Percentiles rank a stretch among this genome's conserved stretches.
phyloP scores from a whole-genome alignment of 2,113 vertebrate species.

The Numida meleagris region DNA sequence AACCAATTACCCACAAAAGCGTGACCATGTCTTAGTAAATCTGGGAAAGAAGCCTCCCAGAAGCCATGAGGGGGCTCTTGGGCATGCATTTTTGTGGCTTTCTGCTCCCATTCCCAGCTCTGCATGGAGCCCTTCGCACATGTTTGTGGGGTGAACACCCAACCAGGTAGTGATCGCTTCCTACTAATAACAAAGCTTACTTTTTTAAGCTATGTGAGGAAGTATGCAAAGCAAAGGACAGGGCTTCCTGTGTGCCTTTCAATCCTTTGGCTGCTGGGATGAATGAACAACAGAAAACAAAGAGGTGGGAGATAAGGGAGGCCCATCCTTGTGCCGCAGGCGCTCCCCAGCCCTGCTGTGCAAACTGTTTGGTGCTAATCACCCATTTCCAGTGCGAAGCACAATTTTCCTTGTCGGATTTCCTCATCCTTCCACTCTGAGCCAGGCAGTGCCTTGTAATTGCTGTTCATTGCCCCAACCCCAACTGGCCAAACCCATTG shows the following conservation, averaged over 20 bases:
- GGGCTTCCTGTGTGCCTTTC: not conserved
- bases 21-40: no score
- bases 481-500: not conserved
- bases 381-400: not conserved
- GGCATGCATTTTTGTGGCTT: no score
- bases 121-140: no score
- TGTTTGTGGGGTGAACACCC: not conserved
- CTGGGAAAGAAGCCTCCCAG: no score
- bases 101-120: no score
- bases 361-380: not conserved
- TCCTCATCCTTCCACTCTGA: fast-evolving
- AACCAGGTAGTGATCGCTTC: not conserved
- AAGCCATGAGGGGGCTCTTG: no score
- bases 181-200: not conserved
- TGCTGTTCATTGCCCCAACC: not conserved
- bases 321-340: not conserved
- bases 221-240: not conserved
- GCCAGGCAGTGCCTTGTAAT: not conserved
- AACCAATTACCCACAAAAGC: not conserved
- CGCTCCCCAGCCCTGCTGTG: not conserved
- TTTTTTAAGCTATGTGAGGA: constrained; percentile 5
- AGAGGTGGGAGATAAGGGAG: not conserved
- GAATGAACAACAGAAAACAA: not conserved
- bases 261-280: not conserved
- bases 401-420: not conserved